Evolutionary conservation across 2,888 invertebrate genomes (phyloP).

Genomic region (Phortica magna): DNA sequence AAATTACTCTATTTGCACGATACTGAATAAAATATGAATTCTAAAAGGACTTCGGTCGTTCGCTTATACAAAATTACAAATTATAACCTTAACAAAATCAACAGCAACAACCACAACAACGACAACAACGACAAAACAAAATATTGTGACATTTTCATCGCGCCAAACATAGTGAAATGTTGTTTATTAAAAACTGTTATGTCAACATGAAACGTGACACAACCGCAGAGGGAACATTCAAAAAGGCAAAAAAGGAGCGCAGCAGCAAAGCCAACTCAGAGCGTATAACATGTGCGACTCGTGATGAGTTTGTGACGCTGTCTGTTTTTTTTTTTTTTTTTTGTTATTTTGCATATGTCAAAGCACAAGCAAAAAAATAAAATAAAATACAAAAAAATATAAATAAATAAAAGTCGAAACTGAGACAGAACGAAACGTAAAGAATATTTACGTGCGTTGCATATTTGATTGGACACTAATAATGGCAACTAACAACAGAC

Average conservation of each 20-base stretch:
- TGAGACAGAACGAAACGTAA: background rate
- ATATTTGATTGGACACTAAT: conserved; percentile 16
- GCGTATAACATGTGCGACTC: background rate
- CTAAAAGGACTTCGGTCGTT: background rate
- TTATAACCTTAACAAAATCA: background rate
- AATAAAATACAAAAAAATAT: too few species aligned
- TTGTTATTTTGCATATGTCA: conserved; percentile 1
- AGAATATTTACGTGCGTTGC: conserved; percentile 27
- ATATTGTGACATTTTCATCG: background rate
- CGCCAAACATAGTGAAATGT: background rate
- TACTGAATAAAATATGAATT: conserved; percentile 11
- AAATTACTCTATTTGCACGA: conserved; percentile 11
- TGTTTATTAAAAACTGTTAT: conserved; percentile 30
- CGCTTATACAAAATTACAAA: background rate
- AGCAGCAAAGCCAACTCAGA: background rate
- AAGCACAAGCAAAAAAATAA: background rate
- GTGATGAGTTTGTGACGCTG: background rate
- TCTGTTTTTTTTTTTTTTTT: background rate
- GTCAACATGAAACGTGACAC: conserved; percentile 24
- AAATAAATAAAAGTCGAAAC: background rate
- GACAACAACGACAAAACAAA: background rate
- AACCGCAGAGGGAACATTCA: background rate
- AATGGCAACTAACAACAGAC: background rate
- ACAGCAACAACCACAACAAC: background rate
- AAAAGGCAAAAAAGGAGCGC: background rate